A percentile compares a stretch with the other conserved stretches of the same genome.
Conservation (phyloP, 2,113 vertebrate species). For the Grammomys surdaster region DNA sequence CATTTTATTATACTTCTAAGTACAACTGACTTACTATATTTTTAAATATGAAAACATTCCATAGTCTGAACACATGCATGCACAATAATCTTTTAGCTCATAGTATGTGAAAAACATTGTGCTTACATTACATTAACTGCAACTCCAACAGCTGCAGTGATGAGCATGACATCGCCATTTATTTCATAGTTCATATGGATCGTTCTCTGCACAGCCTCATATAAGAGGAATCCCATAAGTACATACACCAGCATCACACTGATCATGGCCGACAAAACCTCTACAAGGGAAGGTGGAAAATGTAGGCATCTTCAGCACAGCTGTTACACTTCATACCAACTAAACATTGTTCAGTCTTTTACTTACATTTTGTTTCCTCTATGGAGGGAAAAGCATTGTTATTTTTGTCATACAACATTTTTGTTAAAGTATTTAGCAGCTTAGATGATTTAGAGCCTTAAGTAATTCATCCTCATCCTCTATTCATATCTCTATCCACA, state of each 20-base stretch:
- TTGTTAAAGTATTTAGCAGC: background rate
- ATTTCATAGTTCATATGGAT: conserved; percentile 96
- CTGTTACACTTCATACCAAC: background rate
- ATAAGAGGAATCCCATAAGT: conserved; percentile 93
- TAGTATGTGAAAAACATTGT: conserved; percentile 18
- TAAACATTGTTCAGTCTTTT: background rate
- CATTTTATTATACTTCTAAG: conserved; percentile 59
- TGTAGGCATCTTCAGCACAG: conserved; percentile 36
- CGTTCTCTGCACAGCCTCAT: conserved; percentile 97
- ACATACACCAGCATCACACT: conserved; percentile 97
- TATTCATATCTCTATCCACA: background rate
- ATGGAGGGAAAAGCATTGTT: conserved; percentile 1
- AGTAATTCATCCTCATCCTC: background rate
- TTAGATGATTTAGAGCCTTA: background rate
- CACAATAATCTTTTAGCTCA: conserved; percentile 13
- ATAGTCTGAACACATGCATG: conserved; percentile 12
- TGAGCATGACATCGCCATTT: conserved; percentile 98
- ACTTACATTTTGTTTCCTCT: conserved; percentile 19
- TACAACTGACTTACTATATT: conserved; percentile 29
- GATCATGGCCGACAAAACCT: conserved; percentile 96
- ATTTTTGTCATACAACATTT: conserved; percentile 33
- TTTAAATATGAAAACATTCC: conserved; percentile 30
- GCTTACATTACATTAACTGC: conserved; percentile 97
- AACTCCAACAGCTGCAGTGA: conserved; percentile 97
- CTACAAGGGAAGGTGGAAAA: conserved; percentile 85